phyloP scores from a whole-genome alignment of 2,888 invertebrate species.

The Pammene aurita region DNA sequence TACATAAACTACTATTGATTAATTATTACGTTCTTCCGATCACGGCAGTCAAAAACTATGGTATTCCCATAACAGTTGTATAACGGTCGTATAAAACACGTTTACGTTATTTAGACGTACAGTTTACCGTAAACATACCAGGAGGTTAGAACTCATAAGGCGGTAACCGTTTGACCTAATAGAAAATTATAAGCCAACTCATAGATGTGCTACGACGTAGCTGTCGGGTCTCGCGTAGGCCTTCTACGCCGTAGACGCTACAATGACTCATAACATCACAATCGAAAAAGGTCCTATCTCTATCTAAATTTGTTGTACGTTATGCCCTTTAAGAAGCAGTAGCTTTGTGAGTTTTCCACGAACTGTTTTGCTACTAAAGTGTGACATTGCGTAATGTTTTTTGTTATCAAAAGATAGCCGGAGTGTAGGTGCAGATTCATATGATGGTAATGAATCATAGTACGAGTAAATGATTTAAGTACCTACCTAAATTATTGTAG shows the following conservation, averaged over 20 bases:
- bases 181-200: slow-evolving; percentile 11
- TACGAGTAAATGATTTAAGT: neutral
- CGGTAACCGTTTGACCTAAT: slow-evolving; percentile 18
- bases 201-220: slow-evolving; percentile 20
- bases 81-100: slow-evolving; percentile 5
- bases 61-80: neutral
- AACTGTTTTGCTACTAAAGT: slow-evolving; percentile 11
- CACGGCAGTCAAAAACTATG: neutral
- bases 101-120: slow-evolving; percentile 8
- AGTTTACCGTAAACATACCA: slow-evolving; percentile 10
- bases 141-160: neutral
- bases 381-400: slow-evolving; percentile 17
- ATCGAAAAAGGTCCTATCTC: neutral
- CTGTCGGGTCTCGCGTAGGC: slow-evolving; percentile 9
- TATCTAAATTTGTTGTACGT: neutral
- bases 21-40: no score
- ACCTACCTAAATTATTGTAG: neutral
- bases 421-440: neutral
- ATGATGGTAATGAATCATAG: neutral
- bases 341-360: neutral
- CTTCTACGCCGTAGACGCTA: slow-evolving; percentile 27
- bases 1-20: no score
- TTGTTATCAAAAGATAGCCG: slow-evolving; percentile 7
- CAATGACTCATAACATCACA: slow-evolving; percentile 9
- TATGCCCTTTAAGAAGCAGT: neutral